Conservation (phyloP, 2,113 vertebrate species). For the Vidua macroura region DNA sequence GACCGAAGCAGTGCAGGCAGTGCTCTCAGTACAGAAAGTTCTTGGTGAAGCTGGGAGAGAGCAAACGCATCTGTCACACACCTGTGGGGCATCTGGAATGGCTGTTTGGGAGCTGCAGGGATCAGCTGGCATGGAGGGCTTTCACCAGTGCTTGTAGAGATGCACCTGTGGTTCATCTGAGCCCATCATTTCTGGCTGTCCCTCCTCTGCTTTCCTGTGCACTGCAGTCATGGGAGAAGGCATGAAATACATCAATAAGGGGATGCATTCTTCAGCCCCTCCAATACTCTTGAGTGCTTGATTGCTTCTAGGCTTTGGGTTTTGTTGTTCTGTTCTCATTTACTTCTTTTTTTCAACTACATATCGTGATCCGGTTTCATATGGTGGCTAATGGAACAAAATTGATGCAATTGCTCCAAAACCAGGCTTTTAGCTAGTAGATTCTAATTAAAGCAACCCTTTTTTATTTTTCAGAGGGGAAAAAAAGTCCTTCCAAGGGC, state of each 20-base stretch:
- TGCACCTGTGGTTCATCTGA: background rate
- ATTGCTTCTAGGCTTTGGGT: background rate
- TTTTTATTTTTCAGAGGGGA: background rate
- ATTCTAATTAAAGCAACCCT: conserved; percentile 42
- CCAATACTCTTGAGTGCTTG: background rate
- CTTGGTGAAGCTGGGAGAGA: background rate
- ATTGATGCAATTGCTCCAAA: conserved; percentile 28
- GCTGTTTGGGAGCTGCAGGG: background rate
- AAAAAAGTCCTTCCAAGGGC: background rate
- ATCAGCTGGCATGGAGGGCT: background rate
- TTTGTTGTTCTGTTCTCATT: conserved; percentile 11
- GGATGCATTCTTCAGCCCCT: background rate
- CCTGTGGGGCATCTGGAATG: background rate
- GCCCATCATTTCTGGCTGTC: background rate
- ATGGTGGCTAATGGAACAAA: conserved; percentile 48
- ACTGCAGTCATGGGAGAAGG: background rate
- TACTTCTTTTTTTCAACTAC: background rate
- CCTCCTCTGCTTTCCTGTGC: background rate
- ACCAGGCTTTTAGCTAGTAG: conserved; percentile 22
- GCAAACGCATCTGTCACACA: background rate
- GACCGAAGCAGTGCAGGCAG: background rate
- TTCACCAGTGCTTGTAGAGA: background rate
- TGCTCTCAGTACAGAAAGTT: background rate
- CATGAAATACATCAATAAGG: background rate
- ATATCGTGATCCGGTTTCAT: background rate